Percentiles rank a stretch among this genome's conserved stretches.
phyloP scores from a whole-genome alignment of 2,797 vertebrate genomes.

The Tenualosa thibaudeaui region DNA sequence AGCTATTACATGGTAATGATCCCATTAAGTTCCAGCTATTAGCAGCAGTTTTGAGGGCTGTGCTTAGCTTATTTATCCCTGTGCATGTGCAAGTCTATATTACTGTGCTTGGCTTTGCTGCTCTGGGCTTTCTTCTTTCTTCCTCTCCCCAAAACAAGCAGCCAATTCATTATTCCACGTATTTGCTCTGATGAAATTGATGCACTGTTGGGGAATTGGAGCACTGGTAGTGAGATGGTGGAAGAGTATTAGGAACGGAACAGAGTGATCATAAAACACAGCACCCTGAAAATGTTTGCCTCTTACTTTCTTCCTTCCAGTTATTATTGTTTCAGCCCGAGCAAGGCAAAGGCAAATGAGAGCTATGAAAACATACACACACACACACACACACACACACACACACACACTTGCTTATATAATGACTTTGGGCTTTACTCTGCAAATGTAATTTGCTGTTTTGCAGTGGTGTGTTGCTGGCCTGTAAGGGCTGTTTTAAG shows the following conservation, averaged over 20 bases:
- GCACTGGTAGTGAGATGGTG: neutral
- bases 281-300: neutral
- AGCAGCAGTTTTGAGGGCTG: neutral
- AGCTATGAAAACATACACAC: conserved; percentile 41
- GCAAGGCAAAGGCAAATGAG: neutral
- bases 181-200: neutral
- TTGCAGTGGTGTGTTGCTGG: conserved; percentile 7
- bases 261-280: neutral
- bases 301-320: neutral
- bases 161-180: neutral
- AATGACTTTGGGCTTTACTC: conserved; percentile 23
- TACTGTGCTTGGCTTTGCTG: neutral
- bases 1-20: neutral
- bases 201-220: neutral
- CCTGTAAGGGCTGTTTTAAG: conserved; percentile 24
- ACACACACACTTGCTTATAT: conserved; percentile 29
- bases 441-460: conserved; percentile 37
- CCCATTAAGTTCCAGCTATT: neutral
- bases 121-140: neutral
- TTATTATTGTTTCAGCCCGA: neutral
- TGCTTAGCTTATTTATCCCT: neutral
- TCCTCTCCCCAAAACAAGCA: neutral
- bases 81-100: neutral
- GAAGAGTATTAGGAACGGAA: neutral
- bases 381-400: conserved; percentile 23